Evolutionary conservation across 2,797 vertebrate species (phyloP), one percentile per base, ranked within the genome.

Genomic region (Botia kubotai): DNA sequence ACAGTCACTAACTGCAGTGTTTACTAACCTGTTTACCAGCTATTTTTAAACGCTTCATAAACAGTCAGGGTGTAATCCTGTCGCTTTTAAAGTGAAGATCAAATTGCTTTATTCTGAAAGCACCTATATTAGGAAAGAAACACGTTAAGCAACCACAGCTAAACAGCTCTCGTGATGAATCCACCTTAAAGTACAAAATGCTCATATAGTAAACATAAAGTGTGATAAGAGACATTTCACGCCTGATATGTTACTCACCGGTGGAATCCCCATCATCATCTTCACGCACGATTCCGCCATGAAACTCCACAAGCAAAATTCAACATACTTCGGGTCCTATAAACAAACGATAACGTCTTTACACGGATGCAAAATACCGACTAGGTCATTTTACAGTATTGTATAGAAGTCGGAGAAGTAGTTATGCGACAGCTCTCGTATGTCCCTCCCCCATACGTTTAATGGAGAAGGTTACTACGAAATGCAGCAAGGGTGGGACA

Each of bases 181-280:
- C 33, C 13, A 21, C 46, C 26, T 55, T 16, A 33, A 23, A 66
- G 46, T 16, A 52, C 33, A 13, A 65, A 60, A 70, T 17, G 21
- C 17, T 70, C 6, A 55, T 36, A 29, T 6, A 62, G 67, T 71
- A 72, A 82, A 79, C 87, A 82, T 60, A 72, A 87, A 82, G 86
- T 80, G 80, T 50, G 71, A 83, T 21, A 67, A 62, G 65, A 63
- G 71, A 84, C 76, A 90, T 88, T 86, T 83, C n/a, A 65, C 72
- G 65, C 69, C 77, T 74, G 55, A 68, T 78, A 78, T 68, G 67
- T 58, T 57, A 91, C 93, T 94, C 91, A 94, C 94, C 89, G 88
- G 88, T 88, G 90, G 92, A 91, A 90, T 90, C 90, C 90, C 92
- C 94, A 93, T 94, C 43, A 46, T 46, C 87, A 63, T 79, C 71